Percentiles rank a stretch among this genome's conserved stretches.
Evolutionary conservation across 2,113 vertebrate species (phyloP).

Genomic region (Dasyprocta punctata): DNA sequence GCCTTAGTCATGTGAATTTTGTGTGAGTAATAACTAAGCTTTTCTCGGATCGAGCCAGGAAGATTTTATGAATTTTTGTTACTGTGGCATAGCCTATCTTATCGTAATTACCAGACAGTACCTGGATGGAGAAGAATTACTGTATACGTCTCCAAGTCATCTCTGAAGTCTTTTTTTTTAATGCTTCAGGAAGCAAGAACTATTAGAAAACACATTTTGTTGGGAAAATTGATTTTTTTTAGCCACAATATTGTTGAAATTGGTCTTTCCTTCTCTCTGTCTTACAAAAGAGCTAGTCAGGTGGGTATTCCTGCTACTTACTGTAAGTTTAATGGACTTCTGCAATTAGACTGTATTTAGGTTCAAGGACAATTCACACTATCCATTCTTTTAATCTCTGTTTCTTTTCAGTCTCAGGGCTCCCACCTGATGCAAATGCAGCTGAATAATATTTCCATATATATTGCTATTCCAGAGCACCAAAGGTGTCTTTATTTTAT

Average conservation of each 20-base stretch:
- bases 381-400: background rate
- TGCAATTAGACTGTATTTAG: background rate
- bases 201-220: background rate
- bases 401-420: background rate
- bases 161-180: background rate
- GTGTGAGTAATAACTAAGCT: background rate
- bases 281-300: background rate
- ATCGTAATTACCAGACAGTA: slow-evolving; percentile 5
- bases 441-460: background rate
- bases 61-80: background rate
- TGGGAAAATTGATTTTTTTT: background rate
- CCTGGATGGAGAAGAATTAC: slow-evolving; percentile 6
- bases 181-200: background rate
- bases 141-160: background rate
- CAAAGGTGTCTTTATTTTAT: background rate
- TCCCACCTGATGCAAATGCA: background rate
- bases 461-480: background rate
- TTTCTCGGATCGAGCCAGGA: background rate
- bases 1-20: background rate
- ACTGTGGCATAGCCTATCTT: background rate
- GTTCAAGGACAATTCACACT: background rate
- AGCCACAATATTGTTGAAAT: background rate
- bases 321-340: background rate
- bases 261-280: background rate
- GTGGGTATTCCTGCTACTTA: background rate